Evolutionary conservation across 2,888 invertebrate genomes (phyloP), one percentile per base, ranked within the genome.

Genomic region (Idaea biselata): DNA sequence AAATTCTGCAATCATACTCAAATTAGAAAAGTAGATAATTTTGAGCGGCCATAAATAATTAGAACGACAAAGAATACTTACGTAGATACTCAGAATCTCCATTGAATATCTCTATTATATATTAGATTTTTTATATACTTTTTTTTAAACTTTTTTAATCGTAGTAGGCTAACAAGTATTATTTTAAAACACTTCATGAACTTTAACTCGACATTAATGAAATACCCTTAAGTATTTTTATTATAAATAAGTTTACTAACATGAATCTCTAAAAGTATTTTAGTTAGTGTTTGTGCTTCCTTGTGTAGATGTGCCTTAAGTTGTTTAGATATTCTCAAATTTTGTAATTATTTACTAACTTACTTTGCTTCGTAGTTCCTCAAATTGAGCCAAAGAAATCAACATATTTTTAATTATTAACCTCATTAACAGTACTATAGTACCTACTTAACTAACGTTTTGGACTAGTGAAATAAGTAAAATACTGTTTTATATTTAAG

Each of bases 1-100:
- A 6, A 82, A 90, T 78, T 89, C 91, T 55, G 92, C 89, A 59
- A 78, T 91, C 6, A 78, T 92, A 67, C 78, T 92, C 59, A 92
- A 90, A 69, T 76, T 92, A 67, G 91, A 92, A 73, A 92, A 91
- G 72, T 91, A 82, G 69, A 55, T 44, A 3, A 14, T 44, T 14
- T 44, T 44, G 44, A 14, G 44, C 11, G 44, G 44, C 44, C 44
- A 44, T 44, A 44, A 44, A 3, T 44, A 44, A 44, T 44, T 44
- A 44, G 44, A 44, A 44, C 14, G 44, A 25, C 1, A 25, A 25
- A 25, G 5, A 7, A 1, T 44, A 8, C 14, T 44, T 8, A 44
- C 8, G 2, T 44, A 44, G 1, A 2, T 44, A 44, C 44, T 44
- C 11, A 14, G 44, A 44, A 44, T 44, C 44, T 44, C 44, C 6